Base-by-base conservation (phyloP, 2,797 vertebrate species). In the Acrocephalus scirpaceus region DNA sequence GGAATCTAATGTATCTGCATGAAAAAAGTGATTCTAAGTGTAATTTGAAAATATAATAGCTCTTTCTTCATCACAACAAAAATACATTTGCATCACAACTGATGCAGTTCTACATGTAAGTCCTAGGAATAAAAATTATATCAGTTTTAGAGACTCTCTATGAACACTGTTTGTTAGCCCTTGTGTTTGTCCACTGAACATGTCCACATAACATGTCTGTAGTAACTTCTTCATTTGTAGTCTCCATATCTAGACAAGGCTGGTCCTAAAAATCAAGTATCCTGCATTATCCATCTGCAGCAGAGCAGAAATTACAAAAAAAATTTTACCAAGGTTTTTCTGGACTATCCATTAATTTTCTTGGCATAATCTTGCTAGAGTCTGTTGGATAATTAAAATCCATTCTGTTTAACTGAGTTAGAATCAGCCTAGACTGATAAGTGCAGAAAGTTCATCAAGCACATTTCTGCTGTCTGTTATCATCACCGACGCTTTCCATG, bases 361-460 rank as follows among this genome's bases (percentile, higher is more conserved):
- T 56, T 92, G 29, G 48, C 26, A 86, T 66, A 80, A 51, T 85
- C 84, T 86, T 92, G 5, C 47, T 90, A 34, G 29, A n/a, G 40
- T 80, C 77, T 56, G 42, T 72, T 58, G 11, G 40, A 83, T 86
- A 92, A 90, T 94, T 72, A 72, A 85, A 94, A 62, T 80, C 50
- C 53, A 45, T 81, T 92, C 56, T 96, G 40, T 87, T 94, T 91
- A 93, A 92, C 76, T 91, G 75, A 92, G n/a, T 87, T 67, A 86
- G 84, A 91, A 44, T 54, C 75, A 60, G 57, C 84, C 72, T 73
- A 88, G 91, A 76, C 86, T 70, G 58, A 11, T 60, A 73, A 91
- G 64, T 77, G 62, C 29, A 42, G 85, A 77, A 72, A 91, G 57
- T 92, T 92, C 74, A 87, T 86, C 34, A 75, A 47, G 45, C 20